Conservation (phyloP, 2,113 vertebrate genomes). For the Muscicapa adusta region DNA sequence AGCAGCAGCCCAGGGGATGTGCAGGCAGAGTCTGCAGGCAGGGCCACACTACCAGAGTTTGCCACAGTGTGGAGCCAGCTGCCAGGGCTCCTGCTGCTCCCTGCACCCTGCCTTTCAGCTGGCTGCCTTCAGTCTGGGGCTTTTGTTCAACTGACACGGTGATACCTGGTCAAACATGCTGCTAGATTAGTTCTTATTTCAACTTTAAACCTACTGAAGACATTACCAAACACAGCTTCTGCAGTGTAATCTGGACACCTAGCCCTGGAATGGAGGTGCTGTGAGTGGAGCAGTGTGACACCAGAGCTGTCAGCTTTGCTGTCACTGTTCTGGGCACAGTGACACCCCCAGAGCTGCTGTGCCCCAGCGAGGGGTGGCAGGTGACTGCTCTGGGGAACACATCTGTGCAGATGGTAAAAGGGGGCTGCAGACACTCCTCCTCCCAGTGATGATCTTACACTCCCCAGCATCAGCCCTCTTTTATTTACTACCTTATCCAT, state of each 20-base stretch:
- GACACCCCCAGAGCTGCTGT: accelerated
- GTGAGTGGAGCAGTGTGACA: neutral
- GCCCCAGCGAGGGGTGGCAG: neutral
- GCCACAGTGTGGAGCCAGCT: neutral
- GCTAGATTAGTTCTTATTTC: neutral
- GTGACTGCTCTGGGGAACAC: neutral
- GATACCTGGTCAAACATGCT: neutral
- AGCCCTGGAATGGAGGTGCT: neutral
- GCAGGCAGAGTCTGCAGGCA: neutral
- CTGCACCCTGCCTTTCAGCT: neutral
- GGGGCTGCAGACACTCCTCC: neutral
- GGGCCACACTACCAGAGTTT: neutral
- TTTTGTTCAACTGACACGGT: neutral
- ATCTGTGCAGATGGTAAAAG: accelerated
- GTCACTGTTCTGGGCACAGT: neutral
- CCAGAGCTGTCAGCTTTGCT: neutral
- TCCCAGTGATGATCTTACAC: neutral
- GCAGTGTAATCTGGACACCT: neutral
- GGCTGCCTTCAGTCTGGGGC: neutral
- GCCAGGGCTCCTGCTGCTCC: neutral
- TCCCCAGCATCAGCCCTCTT: neutral
- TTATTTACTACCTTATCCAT: neutral
- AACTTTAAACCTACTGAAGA: neutral
- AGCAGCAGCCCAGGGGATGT: neutral
- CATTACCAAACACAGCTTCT: neutral